Evolutionary conservation across 2,113 vertebrate species (phyloP).

Genomic region (Laticauda colubrina): DNA sequence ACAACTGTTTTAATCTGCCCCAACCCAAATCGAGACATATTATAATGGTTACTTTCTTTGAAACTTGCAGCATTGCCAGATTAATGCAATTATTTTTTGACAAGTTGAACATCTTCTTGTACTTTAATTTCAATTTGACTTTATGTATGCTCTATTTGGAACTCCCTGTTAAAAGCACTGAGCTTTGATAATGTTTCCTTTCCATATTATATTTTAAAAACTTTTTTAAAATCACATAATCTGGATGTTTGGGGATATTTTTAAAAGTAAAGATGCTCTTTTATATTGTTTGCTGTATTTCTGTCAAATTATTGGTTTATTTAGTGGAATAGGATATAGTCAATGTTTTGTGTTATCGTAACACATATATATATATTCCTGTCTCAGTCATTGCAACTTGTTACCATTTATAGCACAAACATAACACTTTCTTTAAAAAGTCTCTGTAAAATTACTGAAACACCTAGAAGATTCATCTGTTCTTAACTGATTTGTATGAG

Average conservation of each 20-base stretch:
- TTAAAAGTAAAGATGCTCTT: slow-evolving; percentile 53
- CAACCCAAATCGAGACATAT: slow-evolving; percentile 18
- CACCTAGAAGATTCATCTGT: neutral
- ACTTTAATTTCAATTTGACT: slow-evolving; percentile 75
- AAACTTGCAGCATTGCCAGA: slow-evolving; percentile 61
- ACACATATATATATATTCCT: neutral
- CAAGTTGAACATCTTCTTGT: slow-evolving; percentile 74
- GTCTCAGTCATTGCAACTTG: neutral
- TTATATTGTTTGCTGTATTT: slow-evolving; percentile 30
- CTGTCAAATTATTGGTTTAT: slow-evolving; percentile 17
- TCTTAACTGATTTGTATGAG: neutral
- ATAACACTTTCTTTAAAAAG: neutral
- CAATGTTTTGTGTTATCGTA: neutral
- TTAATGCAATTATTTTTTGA: slow-evolving; percentile 75
- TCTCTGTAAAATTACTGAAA: neutral
- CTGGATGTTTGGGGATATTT: slow-evolving; percentile 54
- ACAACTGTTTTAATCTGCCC: slow-evolving; percentile 61
- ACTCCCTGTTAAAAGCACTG: slow-evolving; percentile 71
- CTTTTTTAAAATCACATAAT: slow-evolving; percentile 64
- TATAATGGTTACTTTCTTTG: slow-evolving; percentile 68
- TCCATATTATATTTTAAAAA: slow-evolving; percentile 56
- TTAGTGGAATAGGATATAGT: neutral
- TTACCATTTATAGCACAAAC: neutral
- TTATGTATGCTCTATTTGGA: slow-evolving; percentile 67
- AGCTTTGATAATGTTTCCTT: slow-evolving; percentile 75